Evolutionary conservation across 2,888 invertebrate species (phyloP).

Genomic region (Dioctria linearis): DNA sequence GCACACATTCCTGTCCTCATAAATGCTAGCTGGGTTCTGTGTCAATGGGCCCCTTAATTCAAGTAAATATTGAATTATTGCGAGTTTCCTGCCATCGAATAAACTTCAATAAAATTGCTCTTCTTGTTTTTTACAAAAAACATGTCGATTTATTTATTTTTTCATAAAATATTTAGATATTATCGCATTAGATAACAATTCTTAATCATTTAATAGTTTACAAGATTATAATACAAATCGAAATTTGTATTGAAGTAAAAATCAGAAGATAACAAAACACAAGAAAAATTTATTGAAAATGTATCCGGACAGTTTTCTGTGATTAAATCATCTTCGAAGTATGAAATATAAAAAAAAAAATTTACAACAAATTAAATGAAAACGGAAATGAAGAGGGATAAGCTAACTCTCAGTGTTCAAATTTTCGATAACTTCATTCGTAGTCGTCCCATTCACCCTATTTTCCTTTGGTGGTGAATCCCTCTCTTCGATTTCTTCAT

Average conservation of each 20-base stretch:
- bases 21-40: too few relatives aligned
- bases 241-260: slow-evolving; percentile 9
- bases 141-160: slow-evolving; percentile 31
- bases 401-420: slow-evolving; percentile 28
- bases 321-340: neutral
- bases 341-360: neutral
- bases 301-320: neutral
- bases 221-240: slow-evolving; percentile 26
- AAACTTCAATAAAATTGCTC: too few relatives aligned
- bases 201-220: slow-evolving; percentile 34
- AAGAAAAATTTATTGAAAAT: neutral
- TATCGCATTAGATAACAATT: slow-evolving; percentile 47
- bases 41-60: too few relatives aligned
- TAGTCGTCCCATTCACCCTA: slow-evolving; percentile 34
- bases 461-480: slow-evolving; percentile 53
- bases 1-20: too few relatives aligned
- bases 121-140: slow-evolving; percentile 31
- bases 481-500: slow-evolving; percentile 67
- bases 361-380: slow-evolving; percentile 45
- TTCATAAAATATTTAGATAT: slow-evolving; percentile 34
- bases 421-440: slow-evolving; percentile 42
- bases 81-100: too few relatives aligned
- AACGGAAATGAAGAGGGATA: slow-evolving; percentile 8
- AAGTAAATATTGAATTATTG: too few relatives aligned
- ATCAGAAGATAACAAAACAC: neutral